Evolutionary conservation across 1,140 invertebrate genomes (phyloP), one percentile per base, ranked within the genome.

Genomic region (Aleiodes sp.): DNA sequence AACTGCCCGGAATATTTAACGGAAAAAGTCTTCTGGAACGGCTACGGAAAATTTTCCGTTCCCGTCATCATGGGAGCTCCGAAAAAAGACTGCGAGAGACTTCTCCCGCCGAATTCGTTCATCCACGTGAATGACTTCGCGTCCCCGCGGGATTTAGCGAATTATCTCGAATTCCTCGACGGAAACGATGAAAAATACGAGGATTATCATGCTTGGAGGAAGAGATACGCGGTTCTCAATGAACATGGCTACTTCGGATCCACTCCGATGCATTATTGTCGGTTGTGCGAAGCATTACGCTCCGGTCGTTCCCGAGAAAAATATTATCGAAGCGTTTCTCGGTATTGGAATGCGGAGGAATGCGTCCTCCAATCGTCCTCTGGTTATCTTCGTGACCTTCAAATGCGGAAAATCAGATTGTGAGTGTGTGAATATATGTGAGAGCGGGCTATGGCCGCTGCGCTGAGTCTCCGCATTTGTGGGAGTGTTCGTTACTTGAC

Each of bases 271-370:
- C 94, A 95, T 82, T 94, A 92, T 80, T 96, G 94, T 77, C 87
- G 94, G 59, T 79, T 95, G 28, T 96, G 94, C 78, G 91, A 94
- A 74, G 90, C 93, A 56, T 83, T 94, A 24, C 91, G 93, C 80
- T 91, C 89, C 74, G 90, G 89, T 73, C 76, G 10, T 43, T 14
- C 75, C 72, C 26, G 65, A 60, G 1, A 60, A 9, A 66, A n/a
- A 91, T 90, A 73, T 76, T 88, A 12, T 91, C 91, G 82, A 0
- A 66, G 87, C 70, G 70, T 90, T 2, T 78, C 83, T 12, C 60
- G 74, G 0, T 88, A 87, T 75, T 89, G 88, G 87, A 87, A 76
- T 63, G 68, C 74, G 12, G 63, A 79, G 0, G 81, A 71, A 4
- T 59, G 56, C 28, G 3, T 59, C 7, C 8, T 59, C 9, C 4